Base-by-base conservation (phyloP, 2,797 vertebrate species). In the Mormyrops attenuatus region DNA sequence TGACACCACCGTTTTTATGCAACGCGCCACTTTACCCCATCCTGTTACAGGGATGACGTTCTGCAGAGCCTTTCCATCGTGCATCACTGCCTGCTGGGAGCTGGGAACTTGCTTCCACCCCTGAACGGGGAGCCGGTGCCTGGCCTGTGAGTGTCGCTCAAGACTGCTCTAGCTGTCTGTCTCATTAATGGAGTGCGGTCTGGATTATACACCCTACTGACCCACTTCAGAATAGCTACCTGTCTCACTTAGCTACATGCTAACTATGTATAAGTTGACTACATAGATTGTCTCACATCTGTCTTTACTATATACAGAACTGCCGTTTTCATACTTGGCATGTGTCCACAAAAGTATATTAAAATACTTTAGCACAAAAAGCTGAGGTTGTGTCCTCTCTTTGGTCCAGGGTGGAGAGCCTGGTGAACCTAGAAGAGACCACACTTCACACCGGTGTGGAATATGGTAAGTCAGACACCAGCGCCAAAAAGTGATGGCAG, bases 71-170 rank as follows among this genome's bases (percentile, higher is more conserved):
- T 99, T 92, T 96, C 97, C 85, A 97, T 99, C 26, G 94, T 99
- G 88, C 98, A 99, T 92, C 98, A 98, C 94, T 99, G 98, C 94
- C 95, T 99, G 89, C 96, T 99, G 89, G 98, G 98, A 92, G 98
- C 98, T 50, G 98, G 98, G 73, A 96, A 97, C 91, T 92, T 99
- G 92, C 95, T 99, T 92, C 97, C 98, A 89, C 96, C 97, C 6
- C 93, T 99, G 89, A 96, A 96, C 95, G 98, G 98, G 96, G 97
- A 98, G 88, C 96, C 95, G 41, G 95, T 99, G 80, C 93, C 97
- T 92, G 96, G 97, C 77, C 95, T 99, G 98, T 99, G 93, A 98
- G 98, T 95, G 30, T 57, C 15, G 3, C 30, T 4, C 3, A 17
- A 47, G 20, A 66, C 60, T 66, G 3, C 60, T 84, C 13, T 11